Conservation (phyloP, 2,797 vertebrate genomes). For the Chloroceryle inda region DNA sequence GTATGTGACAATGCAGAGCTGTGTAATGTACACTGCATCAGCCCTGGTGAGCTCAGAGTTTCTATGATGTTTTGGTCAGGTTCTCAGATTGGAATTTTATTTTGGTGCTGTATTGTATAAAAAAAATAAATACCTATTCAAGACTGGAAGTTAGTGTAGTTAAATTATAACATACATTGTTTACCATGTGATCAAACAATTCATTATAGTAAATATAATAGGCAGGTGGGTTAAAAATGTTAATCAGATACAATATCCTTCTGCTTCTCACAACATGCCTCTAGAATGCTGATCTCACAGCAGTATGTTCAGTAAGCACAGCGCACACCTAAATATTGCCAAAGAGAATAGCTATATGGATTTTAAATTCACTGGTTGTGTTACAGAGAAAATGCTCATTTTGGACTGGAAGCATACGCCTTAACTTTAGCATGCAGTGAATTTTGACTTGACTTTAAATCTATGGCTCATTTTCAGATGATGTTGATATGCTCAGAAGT, state of each 20-base stretch:
- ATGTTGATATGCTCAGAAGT: neutral
- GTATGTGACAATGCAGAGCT: neutral
- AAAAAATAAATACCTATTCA: no score
- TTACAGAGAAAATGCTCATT: neutral
- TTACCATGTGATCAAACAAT: neutral
- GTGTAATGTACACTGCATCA: accelerated
- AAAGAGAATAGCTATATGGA: neutral
- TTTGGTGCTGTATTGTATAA: neutral
- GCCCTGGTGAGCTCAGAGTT: neutral
- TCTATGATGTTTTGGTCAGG: neutral
- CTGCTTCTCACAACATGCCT: neutral
- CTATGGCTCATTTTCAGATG: neutral
- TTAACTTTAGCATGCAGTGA: neutral
- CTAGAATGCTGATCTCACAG: neutral
- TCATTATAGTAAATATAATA: neutral
- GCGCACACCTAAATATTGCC: neutral
- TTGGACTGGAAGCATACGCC: neutral
- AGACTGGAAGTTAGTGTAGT: neutral
- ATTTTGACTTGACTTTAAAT: neutral
- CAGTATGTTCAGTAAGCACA: neutral
- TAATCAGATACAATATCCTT: neutral
- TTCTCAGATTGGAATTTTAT: neutral
- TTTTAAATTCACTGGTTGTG: neutral
- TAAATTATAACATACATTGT: neutral
- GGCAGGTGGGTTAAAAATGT: neutral